A percentile compares a stretch with the other conserved stretches of the same genome.
Conservation (phyloP, 2,888 invertebrate species). For the Onthophagus sagittarius region DNA sequence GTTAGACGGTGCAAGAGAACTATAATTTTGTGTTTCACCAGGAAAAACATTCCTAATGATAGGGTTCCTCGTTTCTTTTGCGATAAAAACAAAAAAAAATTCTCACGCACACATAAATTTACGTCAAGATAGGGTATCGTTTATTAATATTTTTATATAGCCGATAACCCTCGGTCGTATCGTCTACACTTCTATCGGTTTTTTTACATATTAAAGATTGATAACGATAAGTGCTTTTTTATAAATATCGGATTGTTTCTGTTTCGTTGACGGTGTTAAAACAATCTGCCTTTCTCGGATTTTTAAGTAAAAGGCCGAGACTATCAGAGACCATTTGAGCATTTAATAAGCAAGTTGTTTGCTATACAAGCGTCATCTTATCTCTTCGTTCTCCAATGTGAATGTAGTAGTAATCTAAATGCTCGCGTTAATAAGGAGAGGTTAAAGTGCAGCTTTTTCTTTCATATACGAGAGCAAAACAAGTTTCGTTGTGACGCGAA, state of each 20-base stretch:
- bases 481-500: neutral
- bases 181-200: neutral
- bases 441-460: neutral
- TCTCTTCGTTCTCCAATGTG: neutral
- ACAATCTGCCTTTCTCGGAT: neutral
- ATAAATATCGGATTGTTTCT: neutral
- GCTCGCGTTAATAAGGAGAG: neutral
- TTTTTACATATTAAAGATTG: neutral
- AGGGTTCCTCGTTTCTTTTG: neutral
- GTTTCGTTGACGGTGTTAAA: neutral
- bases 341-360: neutral
- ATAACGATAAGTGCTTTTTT: neutral
- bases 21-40: neutral
- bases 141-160: neutral
- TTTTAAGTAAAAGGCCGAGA: neutral
- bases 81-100: neutral
- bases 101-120: neutral
- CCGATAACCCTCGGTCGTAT: neutral
- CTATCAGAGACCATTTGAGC: neutral
- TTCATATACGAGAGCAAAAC: neutral
- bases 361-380: neutral
- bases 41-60: neutral
- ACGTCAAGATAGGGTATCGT: neutral
- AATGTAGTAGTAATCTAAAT: neutral
- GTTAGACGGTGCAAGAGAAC: neutral